A percentile compares a stretch with the other conserved stretches of the same genome.
phyloP scores from a whole-genome alignment of 2,113 vertebrate species.

The Campylomormyrus tamandua region DNA sequence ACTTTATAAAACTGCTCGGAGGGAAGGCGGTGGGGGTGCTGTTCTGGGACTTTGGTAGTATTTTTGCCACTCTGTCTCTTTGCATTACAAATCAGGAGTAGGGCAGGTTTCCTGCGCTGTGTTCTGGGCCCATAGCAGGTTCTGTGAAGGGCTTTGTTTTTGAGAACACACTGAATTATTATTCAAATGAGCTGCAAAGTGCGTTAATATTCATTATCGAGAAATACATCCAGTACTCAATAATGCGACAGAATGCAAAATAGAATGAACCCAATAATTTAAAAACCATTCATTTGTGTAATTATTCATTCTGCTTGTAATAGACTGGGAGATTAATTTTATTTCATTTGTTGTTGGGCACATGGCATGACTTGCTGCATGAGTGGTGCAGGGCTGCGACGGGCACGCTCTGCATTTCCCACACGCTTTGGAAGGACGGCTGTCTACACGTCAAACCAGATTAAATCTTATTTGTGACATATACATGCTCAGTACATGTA shows the following conservation, averaged over 20 bases:
- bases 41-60: not conserved
- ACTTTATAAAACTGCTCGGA: not conserved
- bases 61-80: constrained; percentile 14
- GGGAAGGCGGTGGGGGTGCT: not conserved
- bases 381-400: not conserved
- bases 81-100: constrained; percentile 26
- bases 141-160: constrained; percentile 24
- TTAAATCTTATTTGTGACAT: not conserved
- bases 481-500: not conserved
- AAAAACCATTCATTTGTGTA: constrained; percentile 40
- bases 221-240: constrained; percentile 27
- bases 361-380: not conserved
- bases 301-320: constrained; percentile 29
- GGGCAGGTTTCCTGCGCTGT: constrained; percentile 15
- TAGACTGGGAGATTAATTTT: not conserved
- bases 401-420: not conserved
- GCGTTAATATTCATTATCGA: constrained; percentile 34
- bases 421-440: not conserved
- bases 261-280: constrained; percentile 37
- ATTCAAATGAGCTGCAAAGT: constrained; percentile 38
- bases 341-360: constrained; percentile 3
- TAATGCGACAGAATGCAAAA: constrained; percentile 29
- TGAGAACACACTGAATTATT: constrained; percentile 39
- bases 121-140: constrained; percentile 35
- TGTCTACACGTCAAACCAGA: not conserved